Percentiles rank a stretch among this genome's conserved stretches.
These are phyloP conservation scores for Patagioenas fasciata DNA, from an alignment of 2,113 vertebrate species.

Conservation along the genomic window DNA sequence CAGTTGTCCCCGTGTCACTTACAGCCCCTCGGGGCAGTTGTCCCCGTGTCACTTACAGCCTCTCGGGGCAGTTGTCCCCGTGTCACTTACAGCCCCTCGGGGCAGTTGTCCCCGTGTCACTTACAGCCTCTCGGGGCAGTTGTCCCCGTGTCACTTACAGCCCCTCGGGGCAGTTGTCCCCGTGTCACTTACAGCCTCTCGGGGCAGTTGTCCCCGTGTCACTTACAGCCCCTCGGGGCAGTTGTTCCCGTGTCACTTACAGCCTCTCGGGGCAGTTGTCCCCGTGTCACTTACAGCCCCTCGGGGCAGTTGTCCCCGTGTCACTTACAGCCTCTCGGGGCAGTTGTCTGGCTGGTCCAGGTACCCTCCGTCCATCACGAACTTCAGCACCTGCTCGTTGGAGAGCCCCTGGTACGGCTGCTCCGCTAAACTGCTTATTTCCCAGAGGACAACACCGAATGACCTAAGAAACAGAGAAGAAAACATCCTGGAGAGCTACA, in stretches of 20 bases:
- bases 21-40: slow-evolving; percentile 92
- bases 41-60: slow-evolving; percentile 88
- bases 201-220: slow-evolving; percentile 81
- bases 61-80: slow-evolving; percentile 87
- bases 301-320: neutral
- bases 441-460: slow-evolving; percentile 97
- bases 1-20: slow-evolving; percentile 85
- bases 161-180: slow-evolving; percentile 89
- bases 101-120: slow-evolving; percentile 84
- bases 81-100: slow-evolving; percentile 89
- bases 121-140: slow-evolving; percentile 93
- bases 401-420: slow-evolving; percentile 98
- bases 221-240: slow-evolving; percentile 94
- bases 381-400: slow-evolving; percentile 97
- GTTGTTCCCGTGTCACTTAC: slow-evolving; percentile 83
- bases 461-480: slow-evolving; percentile 80
- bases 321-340: slow-evolving; percentile 91
- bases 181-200: slow-evolving; percentile 89
- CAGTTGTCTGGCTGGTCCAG: slow-evolving; percentile 93
- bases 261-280: slow-evolving; percentile 92
- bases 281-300: slow-evolving; percentile 85
- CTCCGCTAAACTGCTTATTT: slow-evolving; percentile 93
- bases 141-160: slow-evolving; percentile 88
- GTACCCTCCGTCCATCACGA: slow-evolving; percentile 96
- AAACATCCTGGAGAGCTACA: neutral